A percentile compares a stretch with the other conserved stretches of the same genome.
These are phyloP conservation scores for Panorpa germanica DNA, from an alignment of 2,888 invertebrate species.

Conservation along the genomic window DNA sequence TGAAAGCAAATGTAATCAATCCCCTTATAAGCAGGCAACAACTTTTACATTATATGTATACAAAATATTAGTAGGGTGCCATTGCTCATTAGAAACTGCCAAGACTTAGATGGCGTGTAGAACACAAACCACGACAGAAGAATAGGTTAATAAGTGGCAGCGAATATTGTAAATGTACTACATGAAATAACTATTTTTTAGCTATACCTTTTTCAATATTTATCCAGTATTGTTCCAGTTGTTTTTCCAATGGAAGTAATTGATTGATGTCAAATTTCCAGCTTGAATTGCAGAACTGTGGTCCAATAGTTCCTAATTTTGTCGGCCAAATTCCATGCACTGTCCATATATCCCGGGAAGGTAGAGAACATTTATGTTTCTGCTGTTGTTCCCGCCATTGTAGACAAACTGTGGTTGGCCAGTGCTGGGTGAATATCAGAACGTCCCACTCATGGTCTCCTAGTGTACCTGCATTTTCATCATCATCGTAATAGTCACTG, in stretches of 20 bases:
- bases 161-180: not conserved
- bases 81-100: too few species aligned
- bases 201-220: conserved; percentile 41
- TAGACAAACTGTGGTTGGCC: conserved; percentile 56
- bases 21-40: too few species aligned
- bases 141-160: too few species aligned
- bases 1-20: too few species aligned
- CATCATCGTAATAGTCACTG: too few species aligned
- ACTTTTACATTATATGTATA: too few species aligned
- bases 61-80: too few species aligned
- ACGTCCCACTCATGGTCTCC: conserved; percentile 41
- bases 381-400: conserved; percentile 43
- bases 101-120: too few species aligned
- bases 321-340: conserved; percentile 77
- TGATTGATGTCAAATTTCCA: conserved; percentile 42
- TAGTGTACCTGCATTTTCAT: too few species aligned
- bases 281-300: conserved; percentile 48
- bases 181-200: conserved; percentile 8
- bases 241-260: conserved; percentile 33
- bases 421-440: conserved; percentile 61
- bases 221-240: conserved; percentile 45
- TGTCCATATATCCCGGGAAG: conserved; percentile 46
- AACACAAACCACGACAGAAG: too few species aligned
- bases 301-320: conserved; percentile 42
- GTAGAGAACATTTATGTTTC: conserved; percentile 41